Evolutionary conservation across 2,113 vertebrate species (phyloP), one percentile per base, ranked within the genome.

Genomic region (Ctenodactylus gundi): DNA sequence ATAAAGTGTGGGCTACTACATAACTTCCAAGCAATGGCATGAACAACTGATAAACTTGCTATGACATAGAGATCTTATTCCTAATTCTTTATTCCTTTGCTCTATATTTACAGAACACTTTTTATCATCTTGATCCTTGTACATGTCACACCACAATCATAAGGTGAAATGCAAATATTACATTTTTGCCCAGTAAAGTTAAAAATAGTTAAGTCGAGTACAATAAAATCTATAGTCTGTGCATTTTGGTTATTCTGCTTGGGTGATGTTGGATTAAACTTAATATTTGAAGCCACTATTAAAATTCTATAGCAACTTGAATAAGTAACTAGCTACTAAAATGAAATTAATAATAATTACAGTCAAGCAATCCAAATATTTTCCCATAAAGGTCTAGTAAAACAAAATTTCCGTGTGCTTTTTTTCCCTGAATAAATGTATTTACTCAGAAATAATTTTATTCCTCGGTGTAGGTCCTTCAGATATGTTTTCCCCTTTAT

Each of bases 371-470:
- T 53, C 53, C 64, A 85, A 39, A 53, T 91, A 57, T 49, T 90
- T 91, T 58, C 64, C 29, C 41, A 49, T 58, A 29, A 96, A 67
- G 31, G 86, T 88, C 17, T 83, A 2, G 0, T 64, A 62, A 95
- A 94, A 62, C 25, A 81, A 93, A 76, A 12, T 60, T 67, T 6
- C 53, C 44, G 51, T 41, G 29, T 1, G 96, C 34, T 93, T 65
- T 92, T n/a, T 96, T 57, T 75, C 70, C 46, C 58, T 84, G 9
- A 18, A 29, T 75, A 83, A 51, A 60, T 57, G 64, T 2, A 65
- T 90, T 85, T 68, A 67, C 62, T 83, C 0, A 86, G 94, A 86
- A 92, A 36, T 36, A 92, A 53, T 62, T 93, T 44, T 82, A 55
- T 67, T 84, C 82, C 85, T 68, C 88, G n/a, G 60, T 60, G 57